Evolutionary conservation across 1,140 invertebrate genomes (phyloP), one percentile per base, ranked within the genome.

Genomic region (Ceratina australensis): DNA sequence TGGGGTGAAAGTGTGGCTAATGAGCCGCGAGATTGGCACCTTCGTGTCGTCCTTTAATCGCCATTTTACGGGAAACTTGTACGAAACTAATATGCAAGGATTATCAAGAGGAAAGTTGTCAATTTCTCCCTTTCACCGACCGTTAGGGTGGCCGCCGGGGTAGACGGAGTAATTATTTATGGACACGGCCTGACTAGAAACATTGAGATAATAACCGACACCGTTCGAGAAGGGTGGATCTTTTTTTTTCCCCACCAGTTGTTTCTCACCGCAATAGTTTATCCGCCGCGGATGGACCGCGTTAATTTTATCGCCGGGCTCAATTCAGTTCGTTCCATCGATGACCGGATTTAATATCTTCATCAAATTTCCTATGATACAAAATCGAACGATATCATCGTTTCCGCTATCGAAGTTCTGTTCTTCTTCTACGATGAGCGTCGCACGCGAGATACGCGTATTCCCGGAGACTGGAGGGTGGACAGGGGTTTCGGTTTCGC

Each of bases 31-130:
- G 68, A 79, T 60, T 52, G 64, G 60, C 68, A 81, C 73, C 81
- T 83, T 79, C 50, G 67, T 82, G 59, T 65, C 72, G 64, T 79
- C 66, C 52, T 72, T 74, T 68, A 57, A 60, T 75, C 76, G 72
- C 63, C 50, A 72, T 83, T 83, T 60, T 16, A 64, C 52, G 83
- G 84, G 82, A 88, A 78, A 80, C 78, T 82, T 81, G 79, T 76
- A 66, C 79, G 76, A 78, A 78, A 78, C 76, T 78, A 63, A 49
- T 78, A 78, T 78, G 76, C 76, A 78, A 78, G 76, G 76, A 78
- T 78, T 78, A 64, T 72, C 76, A 72, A 72, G 74, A 77, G 76
- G 76, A 78, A 78, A 78, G 76, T 78, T 78, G 59, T 78, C 68
- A 56, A 61, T 78, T 78, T 72, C 68, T 78, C 76, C 76, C 76